Evolutionary conservation across 2,888 invertebrate genomes (phyloP), one percentile per base, ranked within the genome.

Genomic region (Cheilosia grossa): DNA sequence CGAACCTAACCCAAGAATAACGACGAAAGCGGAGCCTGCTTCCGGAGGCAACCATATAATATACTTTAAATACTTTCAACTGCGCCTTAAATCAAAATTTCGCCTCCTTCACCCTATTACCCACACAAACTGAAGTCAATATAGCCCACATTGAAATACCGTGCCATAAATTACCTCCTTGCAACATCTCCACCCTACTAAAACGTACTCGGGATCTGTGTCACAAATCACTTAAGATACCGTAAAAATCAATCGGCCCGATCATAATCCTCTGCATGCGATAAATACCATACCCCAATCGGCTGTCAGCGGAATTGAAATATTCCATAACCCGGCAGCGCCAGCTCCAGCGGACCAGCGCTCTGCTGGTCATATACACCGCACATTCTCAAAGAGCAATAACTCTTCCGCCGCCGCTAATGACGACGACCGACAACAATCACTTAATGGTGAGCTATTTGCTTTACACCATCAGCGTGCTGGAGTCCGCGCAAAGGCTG

Each of bases 401-500:
- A 83, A 74, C 64, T 80, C 79, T 69, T 79, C 64, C 58, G 61
- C 58, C 58, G 54, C 67, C 73, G 73, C 69, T 69, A 69, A 83
- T 83, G 82, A 83, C 58, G 82, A 78, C 58, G 63, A 67, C 79
- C 82, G 64, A 79, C 83, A 79, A 83, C 83, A 70, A 83, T 79
- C 83, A 83, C 83, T 83, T 83, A 83, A 79, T 79, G 74, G 69
- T 74, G 66, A 70, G 74, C 83, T 83, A 79, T 83, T 79, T 80
- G 69, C 83, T 53, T 74, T 69, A 64, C 79, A 74, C 37, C 59
- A n/a, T n/a, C n/a, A 42, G 24, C 44, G 17, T 17, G 49, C 10
- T 37, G 10, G 30, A 73, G 51, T 44, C 51, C 15, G 24, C 40
- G 67, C 73, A 79, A 75, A 74, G 33, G 47, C 79, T 74, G 58